Percentiles rank a stretch among this genome's conserved stretches.
phyloP scores from a whole-genome alignment of 2,888 invertebrate genomes.

The Dynastes grantii region DNA sequence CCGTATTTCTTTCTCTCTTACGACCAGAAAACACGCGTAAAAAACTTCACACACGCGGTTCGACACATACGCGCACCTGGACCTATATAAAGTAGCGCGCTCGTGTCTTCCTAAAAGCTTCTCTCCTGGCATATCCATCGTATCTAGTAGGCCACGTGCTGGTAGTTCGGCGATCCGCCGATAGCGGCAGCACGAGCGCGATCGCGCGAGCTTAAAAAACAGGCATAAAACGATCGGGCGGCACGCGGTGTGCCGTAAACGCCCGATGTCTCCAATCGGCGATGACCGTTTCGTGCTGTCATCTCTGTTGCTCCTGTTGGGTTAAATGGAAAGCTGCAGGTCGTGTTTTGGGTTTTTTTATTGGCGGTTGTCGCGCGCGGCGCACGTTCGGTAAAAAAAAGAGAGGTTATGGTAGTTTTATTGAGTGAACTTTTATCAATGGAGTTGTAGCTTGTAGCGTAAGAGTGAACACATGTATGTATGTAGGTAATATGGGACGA shows the following conservation, averaged over 20 bases:
- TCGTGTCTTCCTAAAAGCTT: background rate
- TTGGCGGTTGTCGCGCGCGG: background rate
- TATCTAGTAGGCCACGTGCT: conserved; percentile 5
- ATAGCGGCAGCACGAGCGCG: conserved; percentile 1
- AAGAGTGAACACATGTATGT: no score
- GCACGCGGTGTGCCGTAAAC: background rate
- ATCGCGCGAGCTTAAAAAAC: background rate
- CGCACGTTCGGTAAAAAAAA: background rate
- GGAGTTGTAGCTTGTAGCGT: conserved; percentile 23
- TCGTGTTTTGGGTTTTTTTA: background rate
- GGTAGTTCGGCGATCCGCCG: background rate
- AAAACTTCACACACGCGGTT: background rate
- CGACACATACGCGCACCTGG: background rate
- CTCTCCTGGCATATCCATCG: background rate
- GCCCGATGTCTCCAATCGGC: background rate
- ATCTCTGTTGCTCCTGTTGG: background rate
- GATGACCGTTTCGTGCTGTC: background rate
- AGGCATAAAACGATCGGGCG: background rate
- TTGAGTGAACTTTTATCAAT: conserved; percentile 36
- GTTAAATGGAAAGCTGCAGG: background rate
- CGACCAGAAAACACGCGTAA: background rate
- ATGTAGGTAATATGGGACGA: no score
- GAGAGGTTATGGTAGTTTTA: conserved; percentile 38
- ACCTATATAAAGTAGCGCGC: background rate
- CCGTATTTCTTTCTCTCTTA: background rate